Evolutionary conservation across 1,140 invertebrate genomes (phyloP), one percentile per base, ranked within the genome.

Genomic region (Tachypleus tridentatus): DNA sequence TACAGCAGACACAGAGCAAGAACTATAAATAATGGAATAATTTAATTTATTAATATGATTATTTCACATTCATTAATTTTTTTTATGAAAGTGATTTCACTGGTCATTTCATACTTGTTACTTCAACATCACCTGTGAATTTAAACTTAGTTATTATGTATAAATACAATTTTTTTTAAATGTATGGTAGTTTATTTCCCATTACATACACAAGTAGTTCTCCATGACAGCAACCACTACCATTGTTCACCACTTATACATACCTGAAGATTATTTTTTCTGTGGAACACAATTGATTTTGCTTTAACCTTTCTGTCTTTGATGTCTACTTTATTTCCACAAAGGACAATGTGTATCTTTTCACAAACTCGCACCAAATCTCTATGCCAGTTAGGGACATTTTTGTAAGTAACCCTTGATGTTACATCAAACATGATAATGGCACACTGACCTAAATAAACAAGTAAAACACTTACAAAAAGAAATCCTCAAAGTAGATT

Each of bases 401-500:
- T 99, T 81, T 99, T 99, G 82, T 99, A 98, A 5, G 97, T 99
- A 61, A 99, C 93, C 74, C 97, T 83, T 50, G 96, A 97, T 57
- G 97, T 99, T 69, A 99, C 97, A 81, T 99, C 97, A 80, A 99
- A 99, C 97, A 99, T 99, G 70, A 99, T 95, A 72, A 99, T 91
- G 67, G 96, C 96, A 81, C 95, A 98, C 80, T 99, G 94, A 75
- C 96, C 95, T 82, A 67, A 29, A 73, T 57, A 69, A 11, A 50
- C 60, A 67, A 49, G 51, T 49, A 62, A 10, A 63, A 66, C 29
- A 29, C 60, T 63, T 51, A 11, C 48, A 65, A 70, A n/a, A 51
- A 60, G 3, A 49, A 61, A 52, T 52, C 10, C 9, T 51, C n/a
- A 6, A 59, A 61, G 4, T 9, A 56, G 58, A 11, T 5, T 52